Evolutionary conservation across 2,888 invertebrate species (phyloP).

Genomic region (Poecilobothrus nobilitatus): DNA sequence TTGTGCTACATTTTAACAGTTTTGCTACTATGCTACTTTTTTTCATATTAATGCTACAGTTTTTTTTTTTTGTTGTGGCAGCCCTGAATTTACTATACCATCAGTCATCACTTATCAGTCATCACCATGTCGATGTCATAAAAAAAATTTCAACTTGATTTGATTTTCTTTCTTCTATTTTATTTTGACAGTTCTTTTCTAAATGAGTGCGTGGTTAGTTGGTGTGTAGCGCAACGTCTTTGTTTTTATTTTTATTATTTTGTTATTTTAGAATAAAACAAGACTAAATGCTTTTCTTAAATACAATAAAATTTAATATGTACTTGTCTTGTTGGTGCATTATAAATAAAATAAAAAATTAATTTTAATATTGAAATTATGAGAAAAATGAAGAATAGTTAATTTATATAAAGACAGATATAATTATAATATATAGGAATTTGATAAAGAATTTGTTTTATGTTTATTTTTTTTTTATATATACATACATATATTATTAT

Average conservation of each 20-base stretch:
- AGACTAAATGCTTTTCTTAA: background rate
- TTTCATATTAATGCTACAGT: too few relatives aligned
- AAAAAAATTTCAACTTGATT: too few relatives aligned
- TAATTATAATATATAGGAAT: background rate
- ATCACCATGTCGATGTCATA: too few relatives aligned
- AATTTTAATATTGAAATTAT: background rate
- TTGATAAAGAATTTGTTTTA: background rate
- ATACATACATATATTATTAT: too few relatives aligned
- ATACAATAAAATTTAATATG: background rate
- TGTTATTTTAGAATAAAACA: background rate
- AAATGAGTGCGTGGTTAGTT: background rate
- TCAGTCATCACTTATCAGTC: too few relatives aligned
- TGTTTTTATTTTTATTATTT: constrained; percentile 6
- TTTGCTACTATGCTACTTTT: too few relatives aligned
- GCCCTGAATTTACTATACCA: too few relatives aligned
- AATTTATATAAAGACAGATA: too few relatives aligned
- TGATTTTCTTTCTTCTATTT: too few relatives aligned
- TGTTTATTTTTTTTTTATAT: background rate
- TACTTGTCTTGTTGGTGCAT: background rate
- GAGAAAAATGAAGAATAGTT: too few relatives aligned
- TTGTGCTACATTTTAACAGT: too few relatives aligned
- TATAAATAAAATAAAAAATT: background rate
- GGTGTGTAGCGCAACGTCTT: background rate
- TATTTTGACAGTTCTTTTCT: background rate
- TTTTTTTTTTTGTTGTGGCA: too few relatives aligned